A percentile compares a stretch with the other conserved stretches of the same genome.
Evolutionary conservation across 2,888 invertebrate species (phyloP).

Genomic region (Hedychridium roseum): DNA sequence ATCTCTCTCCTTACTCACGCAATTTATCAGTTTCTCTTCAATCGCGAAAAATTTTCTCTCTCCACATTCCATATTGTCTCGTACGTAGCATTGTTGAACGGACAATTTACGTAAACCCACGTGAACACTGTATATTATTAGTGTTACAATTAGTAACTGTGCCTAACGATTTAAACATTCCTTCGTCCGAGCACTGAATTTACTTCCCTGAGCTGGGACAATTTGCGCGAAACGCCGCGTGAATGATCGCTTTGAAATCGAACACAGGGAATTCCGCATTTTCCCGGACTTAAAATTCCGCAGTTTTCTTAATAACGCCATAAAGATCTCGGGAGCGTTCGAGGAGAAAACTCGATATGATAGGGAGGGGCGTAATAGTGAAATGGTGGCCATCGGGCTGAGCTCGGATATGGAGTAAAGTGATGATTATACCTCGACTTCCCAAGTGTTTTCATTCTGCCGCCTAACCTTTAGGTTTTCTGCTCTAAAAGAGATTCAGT

Average conservation of each 20-base stretch:
- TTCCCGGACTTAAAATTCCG: neutral
- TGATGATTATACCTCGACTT: slow-evolving; percentile 28
- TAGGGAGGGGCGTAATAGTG: slow-evolving; percentile 14
- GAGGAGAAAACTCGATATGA: slow-evolving; percentile 8
- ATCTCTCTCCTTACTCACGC: no score
- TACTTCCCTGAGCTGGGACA: neutral
- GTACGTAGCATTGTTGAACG: neutral
- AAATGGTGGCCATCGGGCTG: slow-evolving; percentile 11
- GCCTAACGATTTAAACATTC: neutral
- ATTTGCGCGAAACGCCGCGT: neutral
- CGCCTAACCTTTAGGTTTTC: no score
- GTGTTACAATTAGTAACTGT: neutral
- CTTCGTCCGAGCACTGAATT: neutral
- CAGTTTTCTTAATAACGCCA: slow-evolving; percentile 8
- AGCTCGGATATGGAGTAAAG: slow-evolving; percentile 21
- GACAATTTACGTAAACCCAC: neutral
- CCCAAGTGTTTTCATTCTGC: slow-evolving; percentile 8
- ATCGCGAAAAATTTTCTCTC: slow-evolving; percentile 11
- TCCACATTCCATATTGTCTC: neutral
- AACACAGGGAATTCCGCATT: neutral
- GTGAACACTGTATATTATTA: no score
- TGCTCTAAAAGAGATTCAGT: neutral
- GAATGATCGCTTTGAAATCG: neutral
- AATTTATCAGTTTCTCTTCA: slow-evolving; percentile 15
- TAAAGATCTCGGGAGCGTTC: slow-evolving; percentile 6